phyloP scores from a whole-genome alignment of 2,888 invertebrate genomes.

The Listrodromus nycthemerus region DNA sequence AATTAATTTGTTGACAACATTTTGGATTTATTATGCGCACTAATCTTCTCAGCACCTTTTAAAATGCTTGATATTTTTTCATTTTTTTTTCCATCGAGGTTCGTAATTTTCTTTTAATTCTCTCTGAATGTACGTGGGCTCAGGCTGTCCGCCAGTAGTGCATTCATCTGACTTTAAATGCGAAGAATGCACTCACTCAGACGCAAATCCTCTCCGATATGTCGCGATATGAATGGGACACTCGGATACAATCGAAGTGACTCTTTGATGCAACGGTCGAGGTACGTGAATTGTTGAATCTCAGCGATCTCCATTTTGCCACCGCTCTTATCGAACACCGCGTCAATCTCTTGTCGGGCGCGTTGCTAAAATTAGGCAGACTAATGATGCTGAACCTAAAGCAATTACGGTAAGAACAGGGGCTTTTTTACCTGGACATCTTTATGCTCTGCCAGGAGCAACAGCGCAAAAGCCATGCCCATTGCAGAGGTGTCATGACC shows the following conservation, averaged over 20 bases:
- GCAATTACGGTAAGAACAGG: neutral
- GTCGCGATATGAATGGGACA: slow-evolving; percentile 88
- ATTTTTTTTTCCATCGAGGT: too few species aligned
- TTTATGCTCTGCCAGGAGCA: slow-evolving; percentile 52
- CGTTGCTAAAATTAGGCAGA: neutral
- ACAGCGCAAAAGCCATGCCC: slow-evolving; percentile 35
- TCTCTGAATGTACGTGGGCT: too few species aligned
- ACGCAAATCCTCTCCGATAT: slow-evolving; percentile 85
- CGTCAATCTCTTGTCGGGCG: slow-evolving; percentile 72
- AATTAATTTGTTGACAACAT: too few species aligned
- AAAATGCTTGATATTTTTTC: too few species aligned
- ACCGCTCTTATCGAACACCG: slow-evolving; percentile 85
- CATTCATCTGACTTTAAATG: neutral
- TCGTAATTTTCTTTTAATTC: too few species aligned
- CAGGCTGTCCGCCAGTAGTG: too few species aligned
- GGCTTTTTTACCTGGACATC: slow-evolving; percentile 7
- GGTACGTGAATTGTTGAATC: slow-evolving; percentile 87
- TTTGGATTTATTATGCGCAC: too few species aligned
- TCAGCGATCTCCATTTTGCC: slow-evolving; percentile 86
- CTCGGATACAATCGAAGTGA: slow-evolving; percentile 88
- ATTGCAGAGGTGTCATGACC: slow-evolving; percentile 55
- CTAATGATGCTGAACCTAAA: neutral
- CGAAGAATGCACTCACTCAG: neutral
- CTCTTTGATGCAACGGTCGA: slow-evolving; percentile 90
- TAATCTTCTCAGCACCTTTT: neutral